A percentile compares a stretch with the other conserved stretches of the same genome.
phyloP scores from a whole-genome alignment of 1,140 invertebrate genomes.

The Gonatopus flavifemur region DNA sequence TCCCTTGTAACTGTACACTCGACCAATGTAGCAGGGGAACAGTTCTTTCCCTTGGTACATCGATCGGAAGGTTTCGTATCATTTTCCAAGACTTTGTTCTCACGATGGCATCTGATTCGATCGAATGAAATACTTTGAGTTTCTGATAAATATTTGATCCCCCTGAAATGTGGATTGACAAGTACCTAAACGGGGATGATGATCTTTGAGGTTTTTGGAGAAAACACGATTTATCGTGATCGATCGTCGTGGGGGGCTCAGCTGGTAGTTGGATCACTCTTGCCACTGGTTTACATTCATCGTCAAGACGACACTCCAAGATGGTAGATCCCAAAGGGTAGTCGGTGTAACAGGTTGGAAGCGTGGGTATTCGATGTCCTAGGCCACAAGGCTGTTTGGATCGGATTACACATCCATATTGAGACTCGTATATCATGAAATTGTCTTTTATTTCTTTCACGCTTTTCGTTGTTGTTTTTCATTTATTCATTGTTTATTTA shows the following conservation, averaged over 20 bases:
- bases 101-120: no score
- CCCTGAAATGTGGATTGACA: no score
- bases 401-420: conserved; percentile 45
- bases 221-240: not conserved
- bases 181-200: not conserved
- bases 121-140: no score
- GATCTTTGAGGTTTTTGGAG: not conserved
- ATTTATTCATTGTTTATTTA: no score
- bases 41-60: no score
- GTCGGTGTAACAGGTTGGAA: conserved; percentile 33
- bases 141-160: no score
- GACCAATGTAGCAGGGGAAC: conserved; percentile 11
- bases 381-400: conserved; percentile 34
- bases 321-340: conserved; percentile 31
- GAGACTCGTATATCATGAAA: conserved; percentile 21
- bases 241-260: conserved; percentile 12
- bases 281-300: conserved; percentile 30
- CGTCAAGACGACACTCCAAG: conserved; percentile 31
- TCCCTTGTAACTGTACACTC: conserved; percentile 9
- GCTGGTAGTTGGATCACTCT: conserved; percentile 24
- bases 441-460: not conserved
- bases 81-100: no score
- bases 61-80: no score
- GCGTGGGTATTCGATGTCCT: conserved; percentile 20
- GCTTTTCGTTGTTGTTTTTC: not conserved